These are phyloP conservation scores for Erebia aethiops DNA, from an alignment of 2,888 invertebrate species.

Conservation along the genomic window DNA sequence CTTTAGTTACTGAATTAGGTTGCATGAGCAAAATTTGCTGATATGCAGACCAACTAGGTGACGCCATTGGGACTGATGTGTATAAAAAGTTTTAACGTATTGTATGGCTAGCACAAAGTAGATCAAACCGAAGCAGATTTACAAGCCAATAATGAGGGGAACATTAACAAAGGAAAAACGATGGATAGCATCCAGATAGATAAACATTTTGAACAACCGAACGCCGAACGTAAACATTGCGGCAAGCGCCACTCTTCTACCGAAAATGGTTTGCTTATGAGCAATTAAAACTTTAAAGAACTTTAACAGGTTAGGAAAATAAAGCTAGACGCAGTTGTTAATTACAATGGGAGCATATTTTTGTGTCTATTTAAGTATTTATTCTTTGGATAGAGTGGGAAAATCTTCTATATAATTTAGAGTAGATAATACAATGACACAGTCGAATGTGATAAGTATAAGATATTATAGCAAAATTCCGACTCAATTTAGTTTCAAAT, in stretches of 20 bases:
- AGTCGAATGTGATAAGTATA: not conserved
- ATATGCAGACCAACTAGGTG: not conserved
- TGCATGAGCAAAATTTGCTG: not conserved
- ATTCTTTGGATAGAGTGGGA: not conserved
- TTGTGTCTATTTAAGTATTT: not conserved
- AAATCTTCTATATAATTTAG: not conserved
- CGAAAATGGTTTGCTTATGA: constrained; percentile 38
- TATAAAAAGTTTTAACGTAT: not conserved
- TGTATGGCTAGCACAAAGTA: constrained; percentile 23
- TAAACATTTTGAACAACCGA: constrained; percentile 64
- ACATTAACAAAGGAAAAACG: constrained; percentile 62
- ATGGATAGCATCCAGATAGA: constrained; percentile 66
- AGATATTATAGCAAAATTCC: not conserved
- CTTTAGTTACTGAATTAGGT: not conserved
- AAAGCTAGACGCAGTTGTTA: constrained; percentile 16
- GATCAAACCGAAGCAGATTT: constrained; percentile 58
- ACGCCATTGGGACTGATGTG: not conserved
- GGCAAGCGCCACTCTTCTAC: constrained; percentile 51
- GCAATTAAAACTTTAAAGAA: constrained; percentile 42
- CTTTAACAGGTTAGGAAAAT: constrained; percentile 34
- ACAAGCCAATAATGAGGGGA: constrained; percentile 60
- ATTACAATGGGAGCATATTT: constrained; percentile 2
- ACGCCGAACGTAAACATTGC: constrained; percentile 58
- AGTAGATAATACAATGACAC: not conserved
- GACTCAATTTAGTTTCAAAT: not conserved